Base-by-base conservation (phyloP, 2,797 vertebrate species). In the Lithobates pipiens region DNA sequence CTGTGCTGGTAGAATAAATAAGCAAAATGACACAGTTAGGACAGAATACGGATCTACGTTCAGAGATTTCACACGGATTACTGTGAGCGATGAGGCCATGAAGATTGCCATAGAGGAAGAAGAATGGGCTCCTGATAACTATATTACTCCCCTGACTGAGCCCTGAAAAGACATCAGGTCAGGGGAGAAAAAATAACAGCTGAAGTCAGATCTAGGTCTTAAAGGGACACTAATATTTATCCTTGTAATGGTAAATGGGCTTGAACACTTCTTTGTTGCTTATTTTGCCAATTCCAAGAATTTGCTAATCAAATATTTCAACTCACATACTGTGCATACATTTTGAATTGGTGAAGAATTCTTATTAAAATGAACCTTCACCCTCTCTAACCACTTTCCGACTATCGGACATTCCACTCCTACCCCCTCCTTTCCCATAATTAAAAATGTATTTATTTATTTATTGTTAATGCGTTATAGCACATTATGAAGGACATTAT, bases 31-130 rank as follows among this genome's bases (percentile, higher is more conserved):
- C 65, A 76, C 72, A 86, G 44, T 81, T 32, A 86, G 57, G 78
- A 76, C 57, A 81, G 84, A 80, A 57, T 27, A 76, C 73, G 74
- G 84, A 82, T 81, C 78, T 86, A 63, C 70, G 69, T 81, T 69
- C 72, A 76, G 70, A 76, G 72, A 86, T 86, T 86, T 77, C 63
- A 72, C 75, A 76, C 42, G 50, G 85, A 81, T 82, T 81, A 81
- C 73, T 61, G 75, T 86, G 78, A 86, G 65, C 25, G 29, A 86
- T 81, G 85, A 77, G 80, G 73, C 78, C 67, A 71, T 82, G 77
- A 76, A 77, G 77, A 46, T 29, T 80, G 77, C 77, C 65, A 80
- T 75, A 50, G 25, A 69, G 34, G 34, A 76, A 86, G 85, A 81
- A 36, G 61, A 78, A 85, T 85, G 84, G 70, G 29, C 71, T 75